Percentiles rank a stretch among this genome's conserved stretches.
These are phyloP conservation scores for Schrankia costaestrigalis DNA, from an alignment of 2,888 invertebrate species.

Conservation along the genomic window DNA sequence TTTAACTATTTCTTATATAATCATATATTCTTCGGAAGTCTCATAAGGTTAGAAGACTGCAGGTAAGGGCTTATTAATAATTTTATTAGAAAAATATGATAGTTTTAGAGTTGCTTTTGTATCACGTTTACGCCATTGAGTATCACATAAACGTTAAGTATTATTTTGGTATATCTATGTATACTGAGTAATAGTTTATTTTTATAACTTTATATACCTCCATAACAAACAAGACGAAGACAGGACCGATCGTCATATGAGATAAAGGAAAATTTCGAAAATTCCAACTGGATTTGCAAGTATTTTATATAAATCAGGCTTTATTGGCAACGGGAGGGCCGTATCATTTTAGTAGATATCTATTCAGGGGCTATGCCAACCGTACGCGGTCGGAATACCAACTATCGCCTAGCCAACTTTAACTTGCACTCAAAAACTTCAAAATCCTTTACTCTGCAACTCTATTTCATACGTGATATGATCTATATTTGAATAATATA, in stretches of 20 bases:
- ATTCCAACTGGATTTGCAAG: constrained; percentile 47
- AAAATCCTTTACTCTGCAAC: constrained; percentile 4
- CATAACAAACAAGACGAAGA: constrained; percentile 21
- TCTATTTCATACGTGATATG: constrained; percentile 16
- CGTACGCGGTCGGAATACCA: constrained; percentile 64
- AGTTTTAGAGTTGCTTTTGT: no score
- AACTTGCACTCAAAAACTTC: constrained; percentile 14
- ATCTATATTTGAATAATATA: constrained; percentile 12
- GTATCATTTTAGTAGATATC: constrained; percentile 74
- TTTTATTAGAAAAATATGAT: no score
- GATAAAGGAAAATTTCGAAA: constrained; percentile 33
- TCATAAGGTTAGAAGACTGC: no score
- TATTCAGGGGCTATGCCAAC: constrained; percentile 69
- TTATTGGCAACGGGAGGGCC: constrained; percentile 71
- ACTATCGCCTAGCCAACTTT: constrained; percentile 32
- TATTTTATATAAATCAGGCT: constrained; percentile 67
- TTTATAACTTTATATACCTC: constrained; percentile 10
- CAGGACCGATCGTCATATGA: constrained; percentile 14
- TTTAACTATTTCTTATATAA: no score
- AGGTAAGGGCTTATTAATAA: no score
- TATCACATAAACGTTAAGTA: no score
- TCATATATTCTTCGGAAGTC: no score
- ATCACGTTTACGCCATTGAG: no score
- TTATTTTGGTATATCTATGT: no score
- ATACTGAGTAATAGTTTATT: no score